These are phyloP conservation scores for Paratilapia polleni DNA, from an alignment of 2,113 vertebrate species.

Conservation along the genomic window DNA sequence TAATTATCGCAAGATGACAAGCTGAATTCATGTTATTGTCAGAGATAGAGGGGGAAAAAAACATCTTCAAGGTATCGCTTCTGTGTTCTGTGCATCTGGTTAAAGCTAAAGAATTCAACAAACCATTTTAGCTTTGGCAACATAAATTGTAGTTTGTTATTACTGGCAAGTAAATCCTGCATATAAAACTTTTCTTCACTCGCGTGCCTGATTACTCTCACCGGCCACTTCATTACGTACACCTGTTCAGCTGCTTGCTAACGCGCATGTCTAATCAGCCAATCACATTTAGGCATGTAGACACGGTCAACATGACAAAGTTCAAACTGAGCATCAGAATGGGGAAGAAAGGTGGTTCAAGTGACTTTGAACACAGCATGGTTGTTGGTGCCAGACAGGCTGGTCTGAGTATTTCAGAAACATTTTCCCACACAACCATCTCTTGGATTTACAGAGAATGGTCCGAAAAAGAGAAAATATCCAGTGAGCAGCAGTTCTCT, in stretches of 20 bases:
- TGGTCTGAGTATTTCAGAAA: no score
- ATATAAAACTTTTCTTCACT: background rate
- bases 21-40: slow-evolving; percentile 24
- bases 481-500: background rate
- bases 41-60: background rate
- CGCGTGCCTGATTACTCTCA: background rate
- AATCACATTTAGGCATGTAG: no score
- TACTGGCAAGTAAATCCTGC: background rate
- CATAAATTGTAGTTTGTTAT: background rate
- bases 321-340: no score
- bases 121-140: background rate
- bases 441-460: background rate
- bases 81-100: background rate
- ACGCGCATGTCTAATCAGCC: background rate
- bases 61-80: background rate
- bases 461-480: background rate
- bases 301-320: no score
- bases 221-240: background rate
- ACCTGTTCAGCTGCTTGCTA: background rate
- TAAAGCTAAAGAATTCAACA: background rate
- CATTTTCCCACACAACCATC: no score
- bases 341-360: no score
- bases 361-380: no score
- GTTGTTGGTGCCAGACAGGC: no score
- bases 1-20: slow-evolving; percentile 37